Evolutionary conservation across 2,113 vertebrate species (phyloP).

Genomic region (Python bivittatus): DNA sequence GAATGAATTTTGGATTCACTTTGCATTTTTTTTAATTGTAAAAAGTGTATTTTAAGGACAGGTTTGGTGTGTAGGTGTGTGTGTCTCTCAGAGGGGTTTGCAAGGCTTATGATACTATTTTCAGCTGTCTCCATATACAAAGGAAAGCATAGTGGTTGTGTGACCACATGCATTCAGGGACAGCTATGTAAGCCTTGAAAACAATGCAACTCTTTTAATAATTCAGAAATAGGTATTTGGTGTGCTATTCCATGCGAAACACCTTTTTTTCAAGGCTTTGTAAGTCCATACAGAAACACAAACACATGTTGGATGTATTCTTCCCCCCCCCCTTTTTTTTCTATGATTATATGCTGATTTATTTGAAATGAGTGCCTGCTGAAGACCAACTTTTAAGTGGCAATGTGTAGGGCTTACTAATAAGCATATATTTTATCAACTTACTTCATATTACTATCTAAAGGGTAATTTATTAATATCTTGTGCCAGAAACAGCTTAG

Average conservation of each 20-base stretch:
- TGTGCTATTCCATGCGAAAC: neutral
- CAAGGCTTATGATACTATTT: neutral
- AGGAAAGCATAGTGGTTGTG: neutral
- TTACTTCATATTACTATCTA: constrained; percentile 30
- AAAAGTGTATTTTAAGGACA: neutral
- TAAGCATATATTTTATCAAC: neutral
- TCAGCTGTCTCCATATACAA: neutral
- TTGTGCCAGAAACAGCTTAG: constrained; percentile 1
- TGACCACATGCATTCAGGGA: neutral
- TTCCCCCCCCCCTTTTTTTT: neutral
- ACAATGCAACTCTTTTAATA: neutral
- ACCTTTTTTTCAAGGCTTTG: neutral
- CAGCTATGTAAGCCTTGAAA: neutral
- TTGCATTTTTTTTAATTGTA: neutral
- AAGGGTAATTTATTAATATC: constrained; percentile 68
- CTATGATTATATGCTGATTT: neutral
- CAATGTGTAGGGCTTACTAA: neutral
- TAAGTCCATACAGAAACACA: neutral
- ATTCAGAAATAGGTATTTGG: neutral
- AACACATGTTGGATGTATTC: neutral
- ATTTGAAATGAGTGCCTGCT: neutral
- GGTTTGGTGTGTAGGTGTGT: neutral
- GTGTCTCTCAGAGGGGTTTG: neutral
- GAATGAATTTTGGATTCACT: neutral
- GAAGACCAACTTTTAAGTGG: neutral